phyloP scores from a whole-genome alignment of 2,113 vertebrate species.

The Phyllostomus discolor region DNA sequence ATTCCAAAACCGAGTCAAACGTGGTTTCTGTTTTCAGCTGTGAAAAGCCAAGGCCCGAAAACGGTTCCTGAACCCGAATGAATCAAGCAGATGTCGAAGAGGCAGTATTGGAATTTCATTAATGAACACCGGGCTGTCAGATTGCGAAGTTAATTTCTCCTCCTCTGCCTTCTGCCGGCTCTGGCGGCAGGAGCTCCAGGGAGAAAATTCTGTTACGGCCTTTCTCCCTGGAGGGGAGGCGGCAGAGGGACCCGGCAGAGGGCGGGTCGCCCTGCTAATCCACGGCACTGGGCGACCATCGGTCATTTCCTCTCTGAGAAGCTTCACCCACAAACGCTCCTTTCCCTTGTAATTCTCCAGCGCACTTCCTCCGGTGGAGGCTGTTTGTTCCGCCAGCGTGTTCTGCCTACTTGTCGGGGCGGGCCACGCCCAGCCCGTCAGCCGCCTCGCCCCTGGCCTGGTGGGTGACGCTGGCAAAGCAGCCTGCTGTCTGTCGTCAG shows the following conservation, averaged over 20 bases:
- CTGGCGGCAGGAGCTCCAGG: constrained; percentile 5
- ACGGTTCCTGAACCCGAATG: not conserved
- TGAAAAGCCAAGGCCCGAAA: not conserved
- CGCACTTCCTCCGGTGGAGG: fast-evolving
- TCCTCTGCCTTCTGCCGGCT: not conserved
- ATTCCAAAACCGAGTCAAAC: not conserved
- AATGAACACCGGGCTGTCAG: not conserved
- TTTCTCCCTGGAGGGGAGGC: not conserved
- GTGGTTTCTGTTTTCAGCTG: not conserved
- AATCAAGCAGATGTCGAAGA: not conserved
- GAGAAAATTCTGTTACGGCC: not conserved
- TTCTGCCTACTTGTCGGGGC: not conserved
- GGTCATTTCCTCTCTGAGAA: not conserved
- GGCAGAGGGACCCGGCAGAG: not conserved
- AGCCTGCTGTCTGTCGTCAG: not conserved
- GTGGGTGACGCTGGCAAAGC: not conserved
- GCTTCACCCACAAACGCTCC: not conserved
- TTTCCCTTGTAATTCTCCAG: not conserved
- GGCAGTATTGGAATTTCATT: not conserved
- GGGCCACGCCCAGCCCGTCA: not conserved
- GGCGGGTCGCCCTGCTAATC: fast-evolving
- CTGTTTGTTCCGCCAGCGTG: fast-evolving
- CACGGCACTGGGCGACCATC: not conserved
- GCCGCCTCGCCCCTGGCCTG: not conserved
- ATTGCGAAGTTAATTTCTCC: not conserved